These are phyloP conservation scores for Eciton burchellii DNA, from an alignment of 1,140 invertebrate species.

Conservation along the genomic window DNA sequence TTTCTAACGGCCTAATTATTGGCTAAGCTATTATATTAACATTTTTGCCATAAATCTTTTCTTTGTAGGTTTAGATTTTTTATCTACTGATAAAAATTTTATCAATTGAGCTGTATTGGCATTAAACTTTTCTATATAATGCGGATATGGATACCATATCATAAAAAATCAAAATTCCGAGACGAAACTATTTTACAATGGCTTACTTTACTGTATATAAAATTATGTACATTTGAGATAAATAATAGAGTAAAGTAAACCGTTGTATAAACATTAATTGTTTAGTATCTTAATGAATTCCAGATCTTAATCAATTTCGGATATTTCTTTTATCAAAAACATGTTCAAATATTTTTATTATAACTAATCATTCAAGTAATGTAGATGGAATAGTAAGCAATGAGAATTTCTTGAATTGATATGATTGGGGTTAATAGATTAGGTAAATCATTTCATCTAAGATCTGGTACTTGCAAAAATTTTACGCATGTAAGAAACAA, in stretches of 20 bases:
- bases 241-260: neutral
- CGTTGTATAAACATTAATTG: neutral
- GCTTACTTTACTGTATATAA: neutral
- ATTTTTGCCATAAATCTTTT: neutral
- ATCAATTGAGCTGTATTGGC: too few species aligned
- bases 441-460: too few species aligned
- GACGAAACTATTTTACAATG: neutral
- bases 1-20: neutral
- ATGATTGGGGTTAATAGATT: neutral
- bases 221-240: neutral
- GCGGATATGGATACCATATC: too few species aligned
- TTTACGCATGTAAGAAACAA: neutral
- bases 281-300: neutral
- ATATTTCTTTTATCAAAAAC: neutral
- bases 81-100: too few species aligned
- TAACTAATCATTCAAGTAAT: constrained; percentile 10
- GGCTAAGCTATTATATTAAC: neutral
- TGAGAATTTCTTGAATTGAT: constrained; percentile 14
- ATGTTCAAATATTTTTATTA: too few species aligned
- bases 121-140: too few species aligned
- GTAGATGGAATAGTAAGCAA: constrained; percentile 48
- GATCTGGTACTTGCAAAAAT: constrained; percentile 7
- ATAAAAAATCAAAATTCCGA: too few species aligned
- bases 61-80: neutral
- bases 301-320: neutral